Evolutionary conservation across 1,140 invertebrate species (phyloP).

Genomic region (Brachionus rotundiformis): DNA sequence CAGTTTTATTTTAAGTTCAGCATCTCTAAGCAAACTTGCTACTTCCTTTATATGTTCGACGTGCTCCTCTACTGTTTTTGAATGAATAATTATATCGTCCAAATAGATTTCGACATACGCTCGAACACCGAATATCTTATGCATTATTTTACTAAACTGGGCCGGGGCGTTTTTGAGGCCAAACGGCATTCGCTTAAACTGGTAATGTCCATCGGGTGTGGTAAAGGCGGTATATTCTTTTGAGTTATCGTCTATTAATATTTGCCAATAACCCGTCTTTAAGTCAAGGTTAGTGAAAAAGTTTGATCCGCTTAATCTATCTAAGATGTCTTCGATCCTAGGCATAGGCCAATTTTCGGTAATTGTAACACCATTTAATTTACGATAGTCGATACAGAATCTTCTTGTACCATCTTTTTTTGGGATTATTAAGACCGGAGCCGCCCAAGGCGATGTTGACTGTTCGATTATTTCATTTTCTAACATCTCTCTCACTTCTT

Average conservation of each 20-base stretch:
- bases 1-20: not conserved
- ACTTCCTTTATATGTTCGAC: not conserved
- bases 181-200: conserved; percentile 53
- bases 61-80: conserved; percentile 28
- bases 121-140: not conserved
- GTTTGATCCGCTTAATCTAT: not conserved
- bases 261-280: conserved; percentile 54
- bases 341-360: not conserved
- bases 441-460: not conserved
- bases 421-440: not conserved
- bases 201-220: conserved; percentile 55
- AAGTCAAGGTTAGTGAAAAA: not conserved
- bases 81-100: conserved; percentile 30
- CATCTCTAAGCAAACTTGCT: conserved; percentile 54
- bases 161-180: conserved; percentile 54
- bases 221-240: conserved; percentile 54
- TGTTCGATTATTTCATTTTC: not conserved
- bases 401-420: too few relatives aligned
- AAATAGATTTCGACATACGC: conserved; percentile 24
- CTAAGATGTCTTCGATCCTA: not conserved
- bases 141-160: conserved; percentile 50
- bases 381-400: not conserved
- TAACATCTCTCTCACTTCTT: too few relatives aligned
- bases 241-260: conserved; percentile 52
- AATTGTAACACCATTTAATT: too few relatives aligned